Evolutionary conservation across 1,140 invertebrate genomes (phyloP).

Genomic region (Araneus ventricosus): DNA sequence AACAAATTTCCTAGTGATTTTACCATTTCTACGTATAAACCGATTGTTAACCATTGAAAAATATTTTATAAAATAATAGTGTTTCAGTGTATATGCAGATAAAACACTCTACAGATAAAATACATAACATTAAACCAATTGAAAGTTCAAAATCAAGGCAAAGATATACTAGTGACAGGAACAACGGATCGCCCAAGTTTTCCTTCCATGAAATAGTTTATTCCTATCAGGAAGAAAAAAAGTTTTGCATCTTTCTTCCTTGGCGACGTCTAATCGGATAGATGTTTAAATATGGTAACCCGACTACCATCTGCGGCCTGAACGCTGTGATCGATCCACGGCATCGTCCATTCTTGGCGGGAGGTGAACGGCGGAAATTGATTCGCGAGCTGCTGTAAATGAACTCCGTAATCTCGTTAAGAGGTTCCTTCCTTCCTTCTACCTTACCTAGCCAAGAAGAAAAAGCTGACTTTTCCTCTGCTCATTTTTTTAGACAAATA

Average conservation of each 20-base stretch:
- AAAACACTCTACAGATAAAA: neutral
- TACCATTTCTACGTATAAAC: too few species aligned
- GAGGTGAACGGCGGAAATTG: slow-evolving; percentile 73
- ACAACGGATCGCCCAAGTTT: slow-evolving; percentile 5
- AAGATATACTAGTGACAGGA: neutral
- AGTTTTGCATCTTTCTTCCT: neutral
- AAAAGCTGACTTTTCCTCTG: slow-evolving; percentile 29
- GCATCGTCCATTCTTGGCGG: slow-evolving; percentile 66
- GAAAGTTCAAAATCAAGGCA: neutral
- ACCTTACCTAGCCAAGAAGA: slow-evolving; percentile 36
- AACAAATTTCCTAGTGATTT: too few species aligned
- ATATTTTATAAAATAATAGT: too few species aligned
- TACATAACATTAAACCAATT: neutral
- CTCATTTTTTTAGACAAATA: neutral
- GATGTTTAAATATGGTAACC: slow-evolving; percentile 45
- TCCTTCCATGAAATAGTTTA: neutral
- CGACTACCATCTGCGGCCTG: slow-evolving; percentile 45
- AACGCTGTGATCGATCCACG: slow-evolving; percentile 66
- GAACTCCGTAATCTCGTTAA: slow-evolving; percentile 75
- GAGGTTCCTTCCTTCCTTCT: slow-evolving; percentile 61
- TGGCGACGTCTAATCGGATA: slow-evolving; percentile 5
- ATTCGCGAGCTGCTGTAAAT: slow-evolving; percentile 74
- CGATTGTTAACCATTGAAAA: too few species aligned
- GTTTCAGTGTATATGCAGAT: too few species aligned
- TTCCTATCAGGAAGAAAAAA: slow-evolving; percentile 8